These are phyloP conservation scores for Dipodomys ordii DNA, from an alignment of 2,113 vertebrate species.

Conservation along the genomic window DNA sequence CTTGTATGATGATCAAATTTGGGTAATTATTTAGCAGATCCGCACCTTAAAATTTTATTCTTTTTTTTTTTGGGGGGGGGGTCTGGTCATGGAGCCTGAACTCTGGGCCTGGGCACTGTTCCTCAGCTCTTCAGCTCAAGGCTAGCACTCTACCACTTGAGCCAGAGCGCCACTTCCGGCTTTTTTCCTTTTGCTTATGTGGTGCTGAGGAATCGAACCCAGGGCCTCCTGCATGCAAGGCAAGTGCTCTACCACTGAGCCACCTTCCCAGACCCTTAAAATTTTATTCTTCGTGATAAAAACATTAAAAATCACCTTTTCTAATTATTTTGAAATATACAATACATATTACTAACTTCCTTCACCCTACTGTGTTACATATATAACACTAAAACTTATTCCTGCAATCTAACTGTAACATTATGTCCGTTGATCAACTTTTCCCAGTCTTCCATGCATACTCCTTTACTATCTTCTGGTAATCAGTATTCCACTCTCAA, in stretches of 20 bases:
- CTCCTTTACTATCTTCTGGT: neutral
- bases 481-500: neutral
- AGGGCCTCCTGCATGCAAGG: too few relatives aligned
- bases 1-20: neutral
- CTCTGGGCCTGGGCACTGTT: too few relatives aligned
- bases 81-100: too few relatives aligned
- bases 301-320: neutral
- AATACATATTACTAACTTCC: neutral
- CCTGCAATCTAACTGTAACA: neutral
- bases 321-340: neutral
- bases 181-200: too few relatives aligned
- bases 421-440: neutral
- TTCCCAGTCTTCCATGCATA: neutral
- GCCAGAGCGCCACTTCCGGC: too few relatives aligned
- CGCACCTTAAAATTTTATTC: neutral
- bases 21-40: neutral
- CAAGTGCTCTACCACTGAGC: too few relatives aligned
- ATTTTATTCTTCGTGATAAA: neutral
- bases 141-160: too few relatives aligned
- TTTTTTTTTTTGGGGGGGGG: neutral
- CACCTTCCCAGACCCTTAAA: neutral
- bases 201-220: too few relatives aligned
- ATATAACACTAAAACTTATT: neutral
- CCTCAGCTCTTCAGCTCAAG: too few relatives aligned
- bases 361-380: neutral